Percentiles rank a stretch among this genome's conserved stretches.
Conservation (phyloP, 2,888 invertebrate genomes). For the Masnerella sp. region DNA sequence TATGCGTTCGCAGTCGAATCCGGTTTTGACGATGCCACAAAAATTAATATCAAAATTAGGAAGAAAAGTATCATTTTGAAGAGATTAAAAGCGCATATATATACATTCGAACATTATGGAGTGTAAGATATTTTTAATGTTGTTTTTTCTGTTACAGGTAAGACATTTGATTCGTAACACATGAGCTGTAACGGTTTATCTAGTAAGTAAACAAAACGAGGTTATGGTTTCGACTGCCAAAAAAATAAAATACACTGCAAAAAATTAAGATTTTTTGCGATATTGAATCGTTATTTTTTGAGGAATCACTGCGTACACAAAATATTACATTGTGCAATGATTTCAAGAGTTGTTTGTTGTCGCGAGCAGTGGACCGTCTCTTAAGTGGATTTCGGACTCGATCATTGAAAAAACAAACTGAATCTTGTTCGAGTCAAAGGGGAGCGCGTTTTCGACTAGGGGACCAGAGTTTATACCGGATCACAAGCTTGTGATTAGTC, state of each 20-base stretch:
- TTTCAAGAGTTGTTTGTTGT: conserved; percentile 71
- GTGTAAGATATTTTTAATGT: conserved; percentile 14
- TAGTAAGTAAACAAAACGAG: conserved; percentile 50
- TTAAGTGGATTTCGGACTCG: conserved; percentile 71
- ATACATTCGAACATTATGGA: not conserved
- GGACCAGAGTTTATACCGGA: conserved; percentile 66
- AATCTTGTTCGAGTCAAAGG: conserved; percentile 64
- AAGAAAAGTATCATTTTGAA: conserved; percentile 19
- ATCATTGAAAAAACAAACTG: conserved; percentile 75
- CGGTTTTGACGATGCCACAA: conserved; percentile 13
- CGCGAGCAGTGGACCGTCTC: conserved; percentile 68
- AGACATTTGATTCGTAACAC: conserved; percentile 22
- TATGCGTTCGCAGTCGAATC: conserved; percentile 32
- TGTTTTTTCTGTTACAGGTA: conserved; percentile 50
- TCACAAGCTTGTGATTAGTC: conserved; percentile 72
- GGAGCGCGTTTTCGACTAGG: conserved; percentile 63
- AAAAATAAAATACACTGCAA: too few species aligned
- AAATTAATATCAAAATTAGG: conserved; percentile 40
- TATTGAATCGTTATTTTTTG: too few species aligned
- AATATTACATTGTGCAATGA: conserved; percentile 60
- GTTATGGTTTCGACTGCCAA: too few species aligned
- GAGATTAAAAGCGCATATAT: not conserved
- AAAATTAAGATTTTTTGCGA: too few species aligned
- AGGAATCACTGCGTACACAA: conserved; percentile 59
- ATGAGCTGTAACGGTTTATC: not conserved